Base-by-base conservation (phyloP, 1,140 invertebrate species). In the Scaptomyza montana region DNA sequence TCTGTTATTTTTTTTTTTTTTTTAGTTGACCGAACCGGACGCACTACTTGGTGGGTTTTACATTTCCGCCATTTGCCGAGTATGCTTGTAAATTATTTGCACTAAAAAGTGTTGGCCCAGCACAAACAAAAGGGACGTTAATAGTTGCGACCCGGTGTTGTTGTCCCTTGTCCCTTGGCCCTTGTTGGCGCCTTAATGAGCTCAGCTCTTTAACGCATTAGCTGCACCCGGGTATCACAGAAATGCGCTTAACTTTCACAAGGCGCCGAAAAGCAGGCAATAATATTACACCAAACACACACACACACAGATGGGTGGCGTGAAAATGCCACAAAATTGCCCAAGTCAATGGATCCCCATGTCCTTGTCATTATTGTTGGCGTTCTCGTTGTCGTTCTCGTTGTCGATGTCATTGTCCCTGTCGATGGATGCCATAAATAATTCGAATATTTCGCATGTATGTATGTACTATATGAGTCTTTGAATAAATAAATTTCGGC, bases 141-240 rank as follows among this genome's bases (percentile, higher is more conserved):
- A 80, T 86, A 86, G 74, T 86, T 77, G 46, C 41, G 65, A 30
- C 49, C 41, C 16, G 33, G 33, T 36, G 33, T 9, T 50, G 9
- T 13, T 60, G 63, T 61, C 36, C 47, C 66, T 41, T 16, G 16
- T 16, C 16, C 16, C 16, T 16, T 16, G 16, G 16, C 16, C 16
- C 16, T n/a, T n/a, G 16, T 16, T 10, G 25, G 62, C 62, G 47
- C 56, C 81, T 49, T 78, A 85, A 85, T 84, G 84, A 80, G 80
- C 55, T 63, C 62, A 72, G 66, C 80, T 80, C 77, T 80, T 85
- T 76, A 81, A 78, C 82, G 78, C 81, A 87, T 87, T 87, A 81
- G 78, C 70, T 69, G 63, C 57, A 67, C 13, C 16, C 13, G 33
- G 28, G 10, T 7, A 25, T 2, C 33, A 25, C 55, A 57, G 47